These are phyloP conservation scores for Hydropsyche betteni DNA, from an alignment of 2,888 invertebrate genomes.

Conservation along the genomic window DNA sequence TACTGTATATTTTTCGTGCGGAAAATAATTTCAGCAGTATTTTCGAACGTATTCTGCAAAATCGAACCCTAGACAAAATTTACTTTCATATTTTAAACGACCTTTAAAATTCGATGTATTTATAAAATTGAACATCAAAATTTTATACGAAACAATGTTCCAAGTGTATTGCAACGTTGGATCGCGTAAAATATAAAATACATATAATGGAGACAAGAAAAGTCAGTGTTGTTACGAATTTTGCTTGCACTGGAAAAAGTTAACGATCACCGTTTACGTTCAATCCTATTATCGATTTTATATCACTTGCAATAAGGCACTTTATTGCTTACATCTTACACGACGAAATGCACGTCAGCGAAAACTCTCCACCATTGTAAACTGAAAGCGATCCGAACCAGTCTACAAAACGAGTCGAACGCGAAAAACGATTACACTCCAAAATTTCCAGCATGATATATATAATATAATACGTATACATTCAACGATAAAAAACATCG, in stretches of 20 bases:
- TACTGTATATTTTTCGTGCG: too few species aligned
- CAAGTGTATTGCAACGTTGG: too few species aligned
- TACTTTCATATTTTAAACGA: too few species aligned
- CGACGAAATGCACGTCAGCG: constrained; percentile 17
- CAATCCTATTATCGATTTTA: constrained; percentile 39
- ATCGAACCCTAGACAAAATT: too few species aligned
- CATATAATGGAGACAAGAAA: too few species aligned
- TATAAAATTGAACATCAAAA: too few species aligned
- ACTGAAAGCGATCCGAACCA: background rate
- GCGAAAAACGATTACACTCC: background rate
- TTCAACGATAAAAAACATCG: background rate
- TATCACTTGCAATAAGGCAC: constrained; percentile 38
- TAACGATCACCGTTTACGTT: constrained; percentile 29
- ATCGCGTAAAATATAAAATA: too few species aligned
- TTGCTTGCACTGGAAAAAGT: constrained; percentile 28
- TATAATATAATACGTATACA: background rate
- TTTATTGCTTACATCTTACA: constrained; percentile 34
- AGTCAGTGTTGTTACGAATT: constrained; percentile 4
- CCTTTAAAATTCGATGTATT: too few species aligned
- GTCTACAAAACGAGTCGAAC: background rate
- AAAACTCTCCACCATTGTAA: constrained; percentile 11
- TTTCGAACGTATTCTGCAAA: too few species aligned
- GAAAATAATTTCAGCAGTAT: too few species aligned
- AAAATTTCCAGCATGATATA: background rate
- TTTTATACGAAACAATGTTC: too few species aligned